Evolutionary conservation across 2,888 invertebrate species (phyloP), one percentile per base, ranked within the genome.

Genomic region (Luperina nickerlii): DNA sequence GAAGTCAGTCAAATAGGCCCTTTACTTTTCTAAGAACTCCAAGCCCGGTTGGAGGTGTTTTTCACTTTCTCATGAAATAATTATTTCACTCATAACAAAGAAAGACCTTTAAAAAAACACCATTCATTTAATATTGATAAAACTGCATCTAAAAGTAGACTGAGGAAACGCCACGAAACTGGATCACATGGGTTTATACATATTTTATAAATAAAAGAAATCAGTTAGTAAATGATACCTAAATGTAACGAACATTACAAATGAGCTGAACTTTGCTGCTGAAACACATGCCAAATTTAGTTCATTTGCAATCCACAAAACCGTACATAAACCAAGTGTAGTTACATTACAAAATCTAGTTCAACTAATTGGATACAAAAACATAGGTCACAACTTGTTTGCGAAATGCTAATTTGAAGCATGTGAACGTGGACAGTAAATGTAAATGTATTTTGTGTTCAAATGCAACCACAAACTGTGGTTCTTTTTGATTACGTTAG

Each of bases 281-380:
- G 71, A 81, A 86, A 88, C 70, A 74, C 78, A 78, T 86, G 86
- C 88, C 86, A 88, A 88, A 86, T 88, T 85, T 78, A 83, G 75
- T 89, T 84, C 81, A 90, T 88, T 87, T 85, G 78, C 74, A 81
- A 82, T 75, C 81, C 89, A 78, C 89, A 86, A 83, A 89, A 86
- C 82, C 74, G 87, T 79, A 81, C 79, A 81, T 87, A 83, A 83
- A 86, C 78, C 81, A 79, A 83, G 51, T 81, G 85, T 82, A 87
- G 87, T 88, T 85, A 83, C 88, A 89, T 89, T 83, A 90, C 89
- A 78, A 87, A 89, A 88, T 85, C 86, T 85, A 86, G 90, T 84
- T 88, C 79, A 89, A 85, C 89, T 89, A 90, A 89, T 90, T 89
- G 89, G 82, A 88, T 85, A 85, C 89, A 87, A 90, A 89, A 89